Evolutionary conservation across 2,113 vertebrate genomes (phyloP).

Genomic region (Calyptommatus sinebrachiatus): DNA sequence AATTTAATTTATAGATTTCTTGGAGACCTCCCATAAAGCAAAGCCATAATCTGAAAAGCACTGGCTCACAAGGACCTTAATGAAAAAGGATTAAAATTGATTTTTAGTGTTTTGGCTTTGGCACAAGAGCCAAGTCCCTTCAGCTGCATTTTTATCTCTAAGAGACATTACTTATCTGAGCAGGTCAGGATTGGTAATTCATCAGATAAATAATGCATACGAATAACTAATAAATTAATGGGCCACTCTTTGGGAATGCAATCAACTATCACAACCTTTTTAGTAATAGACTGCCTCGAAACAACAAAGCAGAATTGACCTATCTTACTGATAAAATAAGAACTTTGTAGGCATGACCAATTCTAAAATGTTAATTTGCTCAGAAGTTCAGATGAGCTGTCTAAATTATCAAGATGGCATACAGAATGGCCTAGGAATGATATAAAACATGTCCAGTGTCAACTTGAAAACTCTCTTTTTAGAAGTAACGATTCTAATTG

Average conservation of each 20-base stretch:
- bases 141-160: slow-evolving; percentile 44
- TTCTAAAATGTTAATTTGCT: neutral
- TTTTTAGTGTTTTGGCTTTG: slow-evolving; percentile 49
- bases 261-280: slow-evolving; percentile 20
- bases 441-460: neutral
- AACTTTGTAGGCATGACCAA: neutral
- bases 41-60: slow-evolving; percentile 32
- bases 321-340: neutral
- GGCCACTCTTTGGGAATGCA: slow-evolving; percentile 32
- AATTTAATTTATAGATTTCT: slow-evolving; percentile 51
- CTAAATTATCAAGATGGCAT: neutral
- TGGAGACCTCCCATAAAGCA: slow-evolving; percentile 36
- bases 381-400: neutral
- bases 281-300: neutral
- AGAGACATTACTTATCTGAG: slow-evolving; percentile 47
- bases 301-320: neutral
- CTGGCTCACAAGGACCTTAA: slow-evolving; percentile 17
- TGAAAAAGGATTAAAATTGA: slow-evolving; percentile 49
- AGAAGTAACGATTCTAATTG: neutral
- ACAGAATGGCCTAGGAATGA: neutral
- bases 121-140: slow-evolving; percentile 30
- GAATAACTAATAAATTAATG: slow-evolving; percentile 58
- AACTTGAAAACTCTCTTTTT: neutral
- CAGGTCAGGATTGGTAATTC: slow-evolving; percentile 39
- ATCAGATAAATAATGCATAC: slow-evolving; percentile 61